phyloP scores from a whole-genome alignment of 2,797 vertebrate species.

The Enteromius treurensis region DNA sequence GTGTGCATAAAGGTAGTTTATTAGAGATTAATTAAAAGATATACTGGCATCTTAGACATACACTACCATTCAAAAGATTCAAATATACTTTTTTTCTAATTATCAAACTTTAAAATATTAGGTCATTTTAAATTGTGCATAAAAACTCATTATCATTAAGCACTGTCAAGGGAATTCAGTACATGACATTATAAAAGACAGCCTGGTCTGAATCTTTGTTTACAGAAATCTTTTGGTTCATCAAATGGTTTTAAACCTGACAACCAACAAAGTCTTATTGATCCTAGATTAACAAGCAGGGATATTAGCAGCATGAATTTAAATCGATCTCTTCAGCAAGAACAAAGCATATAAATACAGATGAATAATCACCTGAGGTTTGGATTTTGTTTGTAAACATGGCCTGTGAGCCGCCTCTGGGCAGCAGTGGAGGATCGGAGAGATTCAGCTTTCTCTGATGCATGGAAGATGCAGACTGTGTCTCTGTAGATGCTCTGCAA shows the following conservation, averaged over 20 bases:
- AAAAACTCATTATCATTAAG: too few relatives aligned
- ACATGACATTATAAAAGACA: not conserved
- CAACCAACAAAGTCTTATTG: not conserved
- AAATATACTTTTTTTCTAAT: too few relatives aligned
- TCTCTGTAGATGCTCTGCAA: slow-evolving; percentile 1
- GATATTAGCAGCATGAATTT: not conserved
- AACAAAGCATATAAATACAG: slow-evolving; percentile 14
- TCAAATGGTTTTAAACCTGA: not conserved
- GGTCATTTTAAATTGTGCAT: too few relatives aligned
- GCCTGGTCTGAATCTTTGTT: not conserved
- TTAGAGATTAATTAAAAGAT: not conserved
- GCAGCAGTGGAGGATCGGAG: slow-evolving; percentile 28
- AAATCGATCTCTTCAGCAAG: not conserved
- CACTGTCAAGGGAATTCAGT: not conserved
- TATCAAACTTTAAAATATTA: too few relatives aligned
- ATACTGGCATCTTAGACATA: not conserved
- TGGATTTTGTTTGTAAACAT: not conserved
- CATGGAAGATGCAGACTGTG: not conserved
- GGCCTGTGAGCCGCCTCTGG: slow-evolving; percentile 15
- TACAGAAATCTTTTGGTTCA: not conserved
- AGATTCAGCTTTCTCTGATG: slow-evolving; percentile 1
- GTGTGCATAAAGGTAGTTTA: not conserved
- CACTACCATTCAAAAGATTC: not conserved
- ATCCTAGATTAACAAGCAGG: not conserved
- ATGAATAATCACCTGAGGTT: slow-evolving; percentile 40